These are phyloP conservation scores for Cirrhinus molitorella DNA, from an alignment of 2,797 vertebrate genomes.

Conservation along the genomic window DNA sequence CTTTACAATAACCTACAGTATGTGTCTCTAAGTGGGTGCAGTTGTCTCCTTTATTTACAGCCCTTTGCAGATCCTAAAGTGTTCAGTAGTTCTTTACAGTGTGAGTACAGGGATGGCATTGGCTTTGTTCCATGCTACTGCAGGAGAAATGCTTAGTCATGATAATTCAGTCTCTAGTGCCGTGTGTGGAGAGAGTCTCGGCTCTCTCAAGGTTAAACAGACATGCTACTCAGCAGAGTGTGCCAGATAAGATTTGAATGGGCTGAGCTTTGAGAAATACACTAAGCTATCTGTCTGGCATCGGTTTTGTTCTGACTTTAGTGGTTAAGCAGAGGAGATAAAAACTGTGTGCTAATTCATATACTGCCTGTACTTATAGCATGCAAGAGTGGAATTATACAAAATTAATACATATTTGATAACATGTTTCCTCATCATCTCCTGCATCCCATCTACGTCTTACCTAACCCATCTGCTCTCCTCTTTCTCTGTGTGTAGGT, in stretches of 20 bases:
- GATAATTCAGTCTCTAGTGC: constrained; percentile 57
- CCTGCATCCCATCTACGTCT: background rate
- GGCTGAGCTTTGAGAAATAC: constrained; percentile 53
- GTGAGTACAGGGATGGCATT: constrained; percentile 59
- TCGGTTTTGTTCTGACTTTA: constrained; percentile 1
- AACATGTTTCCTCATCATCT: no score
- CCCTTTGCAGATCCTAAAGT: constrained; percentile 14
- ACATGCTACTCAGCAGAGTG: constrained; percentile 49
- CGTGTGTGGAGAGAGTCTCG: constrained; percentile 1
- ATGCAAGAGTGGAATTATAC: background rate
- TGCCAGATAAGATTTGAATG: constrained; percentile 41
- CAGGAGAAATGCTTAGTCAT: constrained; percentile 70
- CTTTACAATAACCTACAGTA: background rate
- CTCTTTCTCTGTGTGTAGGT: constrained; percentile 76
- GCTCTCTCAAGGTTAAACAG: constrained; percentile 63
- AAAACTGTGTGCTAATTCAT: constrained; percentile 5
- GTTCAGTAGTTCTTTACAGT: constrained; percentile 37
- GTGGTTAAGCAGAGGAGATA: background rate
- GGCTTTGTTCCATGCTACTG: constrained; percentile 60
- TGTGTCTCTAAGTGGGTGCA: background rate
- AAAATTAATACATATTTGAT: no score
- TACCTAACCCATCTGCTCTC: constrained; percentile 18
- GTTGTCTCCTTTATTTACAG: constrained; percentile 33
- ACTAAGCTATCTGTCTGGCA: constrained; percentile 18
- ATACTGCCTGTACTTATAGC: background rate